phyloP scores from a whole-genome alignment of 2,888 invertebrate genomes.

The Ophioninae sp. region DNA sequence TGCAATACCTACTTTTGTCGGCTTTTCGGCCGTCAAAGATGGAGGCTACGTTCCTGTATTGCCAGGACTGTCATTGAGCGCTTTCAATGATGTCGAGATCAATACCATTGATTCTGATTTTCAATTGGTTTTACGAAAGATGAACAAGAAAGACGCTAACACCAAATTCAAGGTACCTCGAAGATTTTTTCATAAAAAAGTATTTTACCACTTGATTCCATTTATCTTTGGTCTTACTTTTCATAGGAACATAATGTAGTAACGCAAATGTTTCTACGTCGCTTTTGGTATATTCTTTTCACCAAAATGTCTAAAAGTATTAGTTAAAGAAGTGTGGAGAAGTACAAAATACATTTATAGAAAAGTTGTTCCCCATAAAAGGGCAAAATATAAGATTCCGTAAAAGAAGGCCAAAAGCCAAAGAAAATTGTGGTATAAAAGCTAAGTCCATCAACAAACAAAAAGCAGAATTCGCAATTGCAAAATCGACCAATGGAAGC shows the following conservation, averaged over 20 bases:
- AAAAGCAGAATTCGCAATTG: too few relatives aligned
- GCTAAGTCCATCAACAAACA: too few relatives aligned
- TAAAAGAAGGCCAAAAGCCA: too few relatives aligned
- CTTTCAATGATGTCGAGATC: constrained; percentile 85
- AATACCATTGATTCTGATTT: constrained; percentile 87
- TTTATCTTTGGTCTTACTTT: too few relatives aligned
- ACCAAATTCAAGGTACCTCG: constrained; percentile 91
- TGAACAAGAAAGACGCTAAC: constrained; percentile 94
- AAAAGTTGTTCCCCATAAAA: not conserved
- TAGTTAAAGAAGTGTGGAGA: not conserved
- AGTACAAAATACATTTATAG: not conserved
- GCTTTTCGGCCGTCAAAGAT: constrained; percentile 85
- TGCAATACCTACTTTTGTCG: constrained; percentile 84
- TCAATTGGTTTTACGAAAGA: constrained; percentile 91
- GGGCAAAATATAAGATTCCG: too few relatives aligned
- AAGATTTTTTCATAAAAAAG: constrained; percentile 14
- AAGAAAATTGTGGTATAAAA: too few relatives aligned
- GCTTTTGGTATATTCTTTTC: not conserved
- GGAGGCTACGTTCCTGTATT: constrained; percentile 84
- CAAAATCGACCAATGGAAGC: too few relatives aligned
- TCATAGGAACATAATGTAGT: too few relatives aligned
- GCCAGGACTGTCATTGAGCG: constrained; percentile 81
- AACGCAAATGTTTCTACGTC: not conserved
- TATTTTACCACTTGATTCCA: not conserved
- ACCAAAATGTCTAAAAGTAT: not conserved